Base-by-base conservation (phyloP, 2,113 vertebrate genomes). In the Rhabdomys dilectus region DNA sequence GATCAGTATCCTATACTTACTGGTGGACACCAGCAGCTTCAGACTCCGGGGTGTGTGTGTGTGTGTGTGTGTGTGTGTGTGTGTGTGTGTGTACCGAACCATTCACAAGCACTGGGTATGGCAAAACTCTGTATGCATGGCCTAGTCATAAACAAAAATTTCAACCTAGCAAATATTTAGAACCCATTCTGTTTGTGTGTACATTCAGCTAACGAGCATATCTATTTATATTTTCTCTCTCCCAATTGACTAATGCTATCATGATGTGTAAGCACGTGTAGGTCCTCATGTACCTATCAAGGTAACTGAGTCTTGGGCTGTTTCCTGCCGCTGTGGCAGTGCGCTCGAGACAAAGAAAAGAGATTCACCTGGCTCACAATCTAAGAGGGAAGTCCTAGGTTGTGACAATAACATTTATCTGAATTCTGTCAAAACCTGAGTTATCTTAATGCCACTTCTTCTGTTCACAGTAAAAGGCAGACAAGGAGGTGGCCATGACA, bases 91-190 rank as follows among this genome's bases (percentile, higher is more conserved):
- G 21, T 21, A 10, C 6, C 8, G 8, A 86, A 36, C 4, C 15
- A 5, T 9, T 36, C 36, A 11, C 0, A 11, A 70, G 1, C 36
- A 42, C 45, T 11, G 48, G 68, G 4, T 73, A 21, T 45, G 48
- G 31, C 29, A 19, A 75, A 29, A 29, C 8, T 17, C 42, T 26
- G 22, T 17, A 2, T 8, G 0, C 11, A 1, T 5, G 9, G 4
- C 29, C 7, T 64, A 36, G n/a, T 6, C 56, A 24, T 31, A 31
- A 7, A 21, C 39, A 45, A 1, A 58, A 42, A 36, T 39, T 87
- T 26, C 58, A 36, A n/a, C 11, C 9, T 16, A 36, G n/a, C 22
- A 39, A 39, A 42, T 36, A 7, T 56, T 36, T 60, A 31, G 15
- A 45, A 19, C 26, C 26, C n/a, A 66, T 64, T 48, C 4, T 3